phyloP scores from a whole-genome alignment of 1,140 invertebrate species.

The Limonius californicus region DNA sequence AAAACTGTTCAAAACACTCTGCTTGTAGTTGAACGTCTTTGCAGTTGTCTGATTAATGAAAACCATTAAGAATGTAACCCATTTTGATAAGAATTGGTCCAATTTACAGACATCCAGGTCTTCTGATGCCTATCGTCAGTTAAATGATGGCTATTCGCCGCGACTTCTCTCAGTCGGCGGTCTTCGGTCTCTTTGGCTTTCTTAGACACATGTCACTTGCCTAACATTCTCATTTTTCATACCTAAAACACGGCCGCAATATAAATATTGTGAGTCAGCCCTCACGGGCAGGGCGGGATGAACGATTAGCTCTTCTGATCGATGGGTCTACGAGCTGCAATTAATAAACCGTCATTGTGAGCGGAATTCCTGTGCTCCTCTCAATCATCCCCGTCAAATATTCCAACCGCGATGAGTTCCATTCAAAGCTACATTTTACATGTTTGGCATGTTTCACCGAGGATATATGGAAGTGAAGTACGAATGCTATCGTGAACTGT shows the following conservation, averaged over 20 bases:
- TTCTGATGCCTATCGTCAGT: constrained; percentile 19
- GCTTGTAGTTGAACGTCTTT: no score
- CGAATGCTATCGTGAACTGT: no score
- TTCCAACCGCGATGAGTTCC: neutral
- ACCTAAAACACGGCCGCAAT: constrained; percentile 26
- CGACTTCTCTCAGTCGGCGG: constrained; percentile 21
- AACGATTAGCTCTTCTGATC: constrained; percentile 23
- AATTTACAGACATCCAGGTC: neutral
- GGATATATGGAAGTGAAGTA: no score
- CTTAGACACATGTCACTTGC: constrained; percentile 28
- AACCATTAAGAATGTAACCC: no score
- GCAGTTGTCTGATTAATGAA: no score
- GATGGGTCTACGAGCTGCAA: constrained; percentile 6
- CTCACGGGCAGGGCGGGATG: constrained; percentile 18
- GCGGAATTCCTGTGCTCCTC: neutral
- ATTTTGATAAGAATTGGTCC: neutral
- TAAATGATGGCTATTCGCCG: constrained; percentile 20
- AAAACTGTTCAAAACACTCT: no score
- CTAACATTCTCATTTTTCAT: constrained; percentile 31
- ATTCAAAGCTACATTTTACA: neutral
- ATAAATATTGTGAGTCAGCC: constrained; percentile 33
- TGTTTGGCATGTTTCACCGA: neutral
- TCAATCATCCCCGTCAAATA: constrained; percentile 14
- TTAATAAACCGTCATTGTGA: constrained; percentile 17
- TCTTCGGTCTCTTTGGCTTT: constrained; percentile 21